Evolutionary conservation across 37 sponge, comb jelly and placozoan species (phyloP), one percentile per base, ranked within the genome.

Genomic region (Cliona cf. orientalis): DNA sequence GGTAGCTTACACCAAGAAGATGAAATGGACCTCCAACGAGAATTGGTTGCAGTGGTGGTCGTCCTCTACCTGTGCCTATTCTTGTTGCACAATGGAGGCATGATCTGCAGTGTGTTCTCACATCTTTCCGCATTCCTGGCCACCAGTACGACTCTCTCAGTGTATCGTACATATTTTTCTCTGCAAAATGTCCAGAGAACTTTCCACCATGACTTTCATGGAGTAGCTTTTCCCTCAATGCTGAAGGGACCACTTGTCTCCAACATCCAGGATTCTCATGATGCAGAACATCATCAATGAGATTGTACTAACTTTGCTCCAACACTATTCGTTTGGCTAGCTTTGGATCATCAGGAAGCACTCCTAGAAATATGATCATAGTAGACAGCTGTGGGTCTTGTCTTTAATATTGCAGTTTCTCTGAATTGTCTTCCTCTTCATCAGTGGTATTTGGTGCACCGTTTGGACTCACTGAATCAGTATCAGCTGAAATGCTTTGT

Each of bases 81-180:
- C n/a, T n/a, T n/a, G n/a, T n/a, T n/a, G n/a, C n/a, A n/a, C n/a
- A n/a, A n/a, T n/a, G n/a, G n/a, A n/a, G n/a, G n/a, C n/a, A n/a
- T n/a, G n/a, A n/a, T n/a, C n/a, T n/a, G n/a, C n/a, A n/a, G n/a
- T n/a, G n/a, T n/a, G n/a, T n/a, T n/a, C n/a, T n/a, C n/a, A n/a
- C n/a, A n/a, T n/a, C n/a, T n/a, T n/a, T n/a, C n/a, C n/a, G n/a
- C n/a, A n/a, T n/a, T n/a, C n/a, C n/a, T n/a, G 53, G 31, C 89
- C 89, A 88, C 81, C 81, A 81, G 59, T 80, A 88, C 55, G 41
- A 31, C 38, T 61, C 29, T 6, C 71, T 17, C 25, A 88, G 49
- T 23, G 59, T 5, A 12, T 33, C 33, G 36, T 78, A 78, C 28
- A 66, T 12, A 7, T 42, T 46, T n/a, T 28, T 38, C 34, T 4